These are phyloP conservation scores for Delichon dasypus DNA, from an alignment of 2,797 vertebrate species.

Conservation along the genomic window DNA sequence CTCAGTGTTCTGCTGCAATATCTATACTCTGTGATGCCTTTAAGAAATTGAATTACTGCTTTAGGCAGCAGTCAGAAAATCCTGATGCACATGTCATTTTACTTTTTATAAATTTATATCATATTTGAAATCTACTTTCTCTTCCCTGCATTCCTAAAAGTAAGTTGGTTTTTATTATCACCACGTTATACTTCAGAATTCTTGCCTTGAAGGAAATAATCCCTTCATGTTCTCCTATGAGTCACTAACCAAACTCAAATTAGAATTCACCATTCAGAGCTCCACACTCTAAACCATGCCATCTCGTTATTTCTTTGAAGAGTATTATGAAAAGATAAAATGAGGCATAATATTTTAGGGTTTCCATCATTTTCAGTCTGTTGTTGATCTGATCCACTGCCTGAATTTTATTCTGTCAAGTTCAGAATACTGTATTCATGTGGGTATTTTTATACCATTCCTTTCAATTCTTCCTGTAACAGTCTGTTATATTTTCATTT, in stretches of 20 bases:
- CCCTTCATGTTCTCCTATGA: neutral
- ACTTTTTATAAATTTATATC: neutral
- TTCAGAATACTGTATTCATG: neutral
- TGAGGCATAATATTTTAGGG: neutral
- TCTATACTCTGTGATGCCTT: neutral
- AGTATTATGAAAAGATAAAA: neutral
- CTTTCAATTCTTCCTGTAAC: neutral
- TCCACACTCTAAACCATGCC: neutral
- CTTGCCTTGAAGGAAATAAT: neutral
- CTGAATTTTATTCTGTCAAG: neutral
- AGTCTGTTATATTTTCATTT: neutral
- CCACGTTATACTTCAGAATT: neutral
- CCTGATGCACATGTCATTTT: neutral
- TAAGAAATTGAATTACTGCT: conserved; percentile 5
- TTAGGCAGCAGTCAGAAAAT: neutral
- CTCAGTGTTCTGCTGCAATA: neutral
- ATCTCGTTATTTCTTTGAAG: neutral
- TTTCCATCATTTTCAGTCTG: neutral
- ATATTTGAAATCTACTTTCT: neutral
- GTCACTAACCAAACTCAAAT: neutral
- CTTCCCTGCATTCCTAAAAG: neutral
- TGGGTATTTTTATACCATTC: neutral
- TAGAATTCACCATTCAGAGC: neutral
- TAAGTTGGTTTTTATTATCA: neutral
- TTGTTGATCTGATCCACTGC: neutral